Evolutionary conservation across 2,113 vertebrate species (phyloP), one percentile per base, ranked within the genome.

Genomic region (Turnix velox): DNA sequence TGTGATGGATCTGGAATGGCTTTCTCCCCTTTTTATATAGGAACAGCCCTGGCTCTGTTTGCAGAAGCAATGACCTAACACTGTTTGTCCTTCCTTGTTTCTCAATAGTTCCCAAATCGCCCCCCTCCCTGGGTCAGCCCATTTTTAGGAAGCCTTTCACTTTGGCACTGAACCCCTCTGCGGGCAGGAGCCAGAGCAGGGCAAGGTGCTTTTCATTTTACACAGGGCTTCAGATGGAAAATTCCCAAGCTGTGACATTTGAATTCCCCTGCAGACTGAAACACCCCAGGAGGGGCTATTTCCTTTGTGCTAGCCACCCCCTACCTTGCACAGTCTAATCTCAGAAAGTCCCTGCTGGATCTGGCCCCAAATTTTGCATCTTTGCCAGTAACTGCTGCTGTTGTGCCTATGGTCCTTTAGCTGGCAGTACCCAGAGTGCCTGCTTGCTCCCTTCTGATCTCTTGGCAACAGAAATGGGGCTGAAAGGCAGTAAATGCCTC

Each of bases 71-170:
- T 96, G 96, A 97, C 96, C 96, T 96, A 96, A 96, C 67, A 3
- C 88, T 96, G 93, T 96, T 97, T 97, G 94, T 96, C 93, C 94
- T 97, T 95, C 96, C 92, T 96, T 80, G 88, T 97, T 97, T 96
- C 97, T 96, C 97, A 97, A 97, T 97, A 95, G 88, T 77, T 93
- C 42, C 74, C 62, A 73, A 82, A 86, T 93, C 54, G 17, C 73
- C 42, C 80, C 87, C 75, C 84, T 66, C 68, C 49, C 63, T 33
- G 43, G 73, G 31, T 91, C 96, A 84, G 88, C 79, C 90, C 90
- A 58, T 63, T 93, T 96, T 85, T 90, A 92, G 87, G 92, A 92
- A 95, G 89, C 92, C 75, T 94, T 95, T 96, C 79, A 66, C 57
- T 77, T 95, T 96, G 96, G 95, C 96, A 95, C 90, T 10, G 62